Percentiles rank a stretch among this genome's conserved stretches.
phyloP scores from a whole-genome alignment of 2,797 vertebrate genomes.

The Alcedo quadribrachys region DNA sequence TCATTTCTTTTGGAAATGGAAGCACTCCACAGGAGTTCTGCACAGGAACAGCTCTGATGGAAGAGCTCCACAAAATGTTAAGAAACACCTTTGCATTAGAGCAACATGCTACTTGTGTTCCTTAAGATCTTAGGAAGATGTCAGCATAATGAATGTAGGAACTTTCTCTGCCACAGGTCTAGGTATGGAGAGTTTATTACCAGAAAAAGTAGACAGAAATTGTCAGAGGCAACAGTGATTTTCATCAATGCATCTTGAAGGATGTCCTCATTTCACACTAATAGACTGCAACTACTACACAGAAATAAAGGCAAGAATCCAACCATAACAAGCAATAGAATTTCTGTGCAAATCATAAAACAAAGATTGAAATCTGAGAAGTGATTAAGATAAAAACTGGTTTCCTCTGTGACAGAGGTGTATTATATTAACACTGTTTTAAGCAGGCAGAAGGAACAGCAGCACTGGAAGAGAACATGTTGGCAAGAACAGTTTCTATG shows the following conservation, averaged over 20 bases:
- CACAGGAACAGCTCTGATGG: not conserved
- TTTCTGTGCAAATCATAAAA: not conserved
- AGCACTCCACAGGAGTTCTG: not conserved
- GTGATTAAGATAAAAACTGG: not conserved
- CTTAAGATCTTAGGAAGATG: not conserved
- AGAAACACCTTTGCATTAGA: not conserved
- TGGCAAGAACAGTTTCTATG: not conserved
- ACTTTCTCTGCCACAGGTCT: not conserved
- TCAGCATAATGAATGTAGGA: not conserved
- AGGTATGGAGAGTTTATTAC: not conserved
- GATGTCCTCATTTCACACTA: not conserved
- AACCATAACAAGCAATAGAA: not conserved
- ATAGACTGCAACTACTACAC: not conserved
- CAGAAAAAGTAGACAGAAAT: not conserved
- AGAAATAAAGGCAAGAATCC: conserved; percentile 2
- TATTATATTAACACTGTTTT: not conserved
- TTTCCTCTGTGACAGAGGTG: not conserved
- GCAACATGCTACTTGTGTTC: rapidly evolving
- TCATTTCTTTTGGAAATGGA: not conserved
- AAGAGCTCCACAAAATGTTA: not conserved
- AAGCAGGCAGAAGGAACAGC: not conserved
- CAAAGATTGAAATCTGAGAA: not conserved
- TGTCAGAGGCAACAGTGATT: not conserved
- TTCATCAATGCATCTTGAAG: not conserved
- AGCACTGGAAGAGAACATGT: not conserved